Conservation (phyloP, 2,113 vertebrate species). For the Pyrgilauda ruficollis region DNA sequence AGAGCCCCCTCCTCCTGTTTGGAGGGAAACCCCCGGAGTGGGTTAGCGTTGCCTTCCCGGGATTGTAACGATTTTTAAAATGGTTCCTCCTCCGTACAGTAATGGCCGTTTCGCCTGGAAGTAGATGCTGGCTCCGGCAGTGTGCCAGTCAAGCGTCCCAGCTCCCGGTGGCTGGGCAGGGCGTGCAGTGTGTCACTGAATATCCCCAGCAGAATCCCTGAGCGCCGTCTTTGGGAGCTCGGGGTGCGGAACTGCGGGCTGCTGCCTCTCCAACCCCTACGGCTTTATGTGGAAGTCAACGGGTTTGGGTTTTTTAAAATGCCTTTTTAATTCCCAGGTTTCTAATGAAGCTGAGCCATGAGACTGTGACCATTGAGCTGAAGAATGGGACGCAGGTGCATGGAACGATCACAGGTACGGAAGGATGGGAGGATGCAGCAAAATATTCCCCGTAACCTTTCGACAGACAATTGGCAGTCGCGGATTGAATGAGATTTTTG, state of each 20-base stretch:
- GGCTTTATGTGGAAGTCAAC: neutral
- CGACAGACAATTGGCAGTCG: neutral
- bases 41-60: no score
- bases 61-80: neutral
- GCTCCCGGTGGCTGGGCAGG: accelerated
- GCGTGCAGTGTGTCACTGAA: accelerated
- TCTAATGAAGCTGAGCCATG: conserved; percentile 98
- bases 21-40: neutral
- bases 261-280: accelerated
- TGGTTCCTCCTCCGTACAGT: neutral
- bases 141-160: accelerated
- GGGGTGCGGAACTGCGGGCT: accelerated
- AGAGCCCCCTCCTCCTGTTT: accelerated
- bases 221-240: neutral
- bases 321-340: conserved; percentile 76
- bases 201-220: accelerated
- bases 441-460: accelerated
- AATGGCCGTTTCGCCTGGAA: neutral
- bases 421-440: accelerated
- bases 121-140: neutral
- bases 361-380: conserved; percentile 97
- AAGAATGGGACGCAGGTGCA: conserved; percentile 99
- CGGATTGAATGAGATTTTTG: neutral
- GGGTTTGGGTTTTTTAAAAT: accelerated
- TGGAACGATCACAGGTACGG: conserved; percentile 93